Evolutionary conservation across 2,797 vertebrate species (phyloP).

Genomic region (Tenualosa ilisha): DNA sequence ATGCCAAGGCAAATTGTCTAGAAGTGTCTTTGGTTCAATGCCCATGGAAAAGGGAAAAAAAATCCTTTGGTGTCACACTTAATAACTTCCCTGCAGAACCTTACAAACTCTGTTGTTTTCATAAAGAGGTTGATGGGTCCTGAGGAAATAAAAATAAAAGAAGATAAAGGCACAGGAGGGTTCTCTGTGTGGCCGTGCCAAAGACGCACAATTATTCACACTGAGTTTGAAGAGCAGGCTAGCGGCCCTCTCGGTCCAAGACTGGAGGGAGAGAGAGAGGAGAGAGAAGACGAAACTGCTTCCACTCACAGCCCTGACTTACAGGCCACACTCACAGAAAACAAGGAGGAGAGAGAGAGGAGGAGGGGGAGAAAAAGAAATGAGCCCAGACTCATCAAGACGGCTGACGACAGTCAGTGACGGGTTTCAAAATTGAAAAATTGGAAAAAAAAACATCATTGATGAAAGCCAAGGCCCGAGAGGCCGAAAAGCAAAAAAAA

Average conservation of each 20-base stretch:
- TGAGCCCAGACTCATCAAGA: conserved; percentile 15
- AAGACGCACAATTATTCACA: conserved; percentile 23
- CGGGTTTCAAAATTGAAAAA: conserved; percentile 28
- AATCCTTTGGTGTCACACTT: conserved; percentile 17
- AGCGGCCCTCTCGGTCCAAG: neutral
- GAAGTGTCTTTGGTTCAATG: neutral
- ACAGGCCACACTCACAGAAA: neutral
- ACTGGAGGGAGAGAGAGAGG: neutral
- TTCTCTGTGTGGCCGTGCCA: conserved; percentile 34
- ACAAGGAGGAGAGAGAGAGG: neutral
- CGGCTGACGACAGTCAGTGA: neutral
- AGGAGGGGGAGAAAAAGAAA: conserved; percentile 2
- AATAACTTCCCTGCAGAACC: conserved; percentile 25
- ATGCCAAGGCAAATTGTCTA: conserved; percentile 11
- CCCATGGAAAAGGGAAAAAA: conserved; percentile 9
- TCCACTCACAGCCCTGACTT: neutral
- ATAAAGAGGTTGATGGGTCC: conserved; percentile 32
- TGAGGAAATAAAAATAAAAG: neutral
- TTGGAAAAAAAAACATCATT: neutral
- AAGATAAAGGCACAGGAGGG: neutral
- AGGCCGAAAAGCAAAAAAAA: neutral
- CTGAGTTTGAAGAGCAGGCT: neutral
- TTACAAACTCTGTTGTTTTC: conserved; percentile 43
- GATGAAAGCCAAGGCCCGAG: neutral
- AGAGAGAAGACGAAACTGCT: neutral